Percentiles rank a stretch among this genome's conserved stretches.
These are phyloP conservation scores for Tricholauxania praeusta DNA, from an alignment of 2,888 invertebrate genomes.

Conservation along the genomic window DNA sequence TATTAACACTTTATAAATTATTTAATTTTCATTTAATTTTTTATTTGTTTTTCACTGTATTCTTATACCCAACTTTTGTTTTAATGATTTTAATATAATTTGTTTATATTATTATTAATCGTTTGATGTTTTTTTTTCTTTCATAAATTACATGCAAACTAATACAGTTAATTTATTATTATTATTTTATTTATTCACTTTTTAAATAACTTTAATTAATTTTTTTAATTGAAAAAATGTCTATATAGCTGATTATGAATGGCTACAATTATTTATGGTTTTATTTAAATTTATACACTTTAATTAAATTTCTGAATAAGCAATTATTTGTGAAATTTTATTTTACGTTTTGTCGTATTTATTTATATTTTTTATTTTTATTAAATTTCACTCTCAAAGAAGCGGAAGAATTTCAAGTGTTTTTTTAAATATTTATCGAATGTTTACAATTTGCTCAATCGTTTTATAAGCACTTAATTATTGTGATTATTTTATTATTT, in stretches of 20 bases:
- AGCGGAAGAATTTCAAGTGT: slow-evolving; percentile 1
- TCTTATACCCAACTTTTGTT: slow-evolving; percentile 5
- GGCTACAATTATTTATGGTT: not conserved
- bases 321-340: not conserved
- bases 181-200: slow-evolving; percentile 33
- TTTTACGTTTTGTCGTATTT: not conserved
- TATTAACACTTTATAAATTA: too few species aligned
- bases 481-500: too few species aligned
- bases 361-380: not conserved
- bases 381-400: not conserved
- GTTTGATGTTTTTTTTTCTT: slow-evolving; percentile 44
- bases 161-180: slow-evolving; percentile 37
- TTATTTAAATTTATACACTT: not conserved
- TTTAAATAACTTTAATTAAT: slow-evolving; percentile 16
- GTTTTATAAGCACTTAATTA: too few species aligned
- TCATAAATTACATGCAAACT: slow-evolving; percentile 27
- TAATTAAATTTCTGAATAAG: not conserved
- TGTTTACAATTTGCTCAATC: not conserved
- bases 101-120: slow-evolving; percentile 42
- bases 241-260: not conserved
- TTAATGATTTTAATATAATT: slow-evolving; percentile 51
- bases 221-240: not conserved
- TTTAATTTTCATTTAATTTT: not conserved
- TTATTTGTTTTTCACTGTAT: slow-evolving; percentile 12
- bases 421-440: not conserved